Conservation (phyloP, 2,888 invertebrate genomes). For the Drosophila nr. perissopoda region DNA sequence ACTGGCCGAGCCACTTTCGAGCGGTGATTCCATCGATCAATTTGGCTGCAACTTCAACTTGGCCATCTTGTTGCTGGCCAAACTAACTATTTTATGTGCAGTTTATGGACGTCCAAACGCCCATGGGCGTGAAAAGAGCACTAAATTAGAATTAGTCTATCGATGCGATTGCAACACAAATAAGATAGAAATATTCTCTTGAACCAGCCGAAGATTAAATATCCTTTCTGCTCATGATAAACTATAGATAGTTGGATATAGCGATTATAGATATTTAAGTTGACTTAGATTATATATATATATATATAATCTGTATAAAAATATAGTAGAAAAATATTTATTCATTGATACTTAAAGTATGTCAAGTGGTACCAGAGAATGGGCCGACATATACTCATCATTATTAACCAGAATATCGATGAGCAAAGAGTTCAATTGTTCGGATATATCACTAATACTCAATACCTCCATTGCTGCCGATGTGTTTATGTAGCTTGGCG, state of each 20-base stretch:
- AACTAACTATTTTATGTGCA: slow-evolving; percentile 53
- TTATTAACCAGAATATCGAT: slow-evolving; percentile 42
- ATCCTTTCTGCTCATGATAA: neutral
- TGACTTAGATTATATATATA: neutral
- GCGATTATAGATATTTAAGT: neutral
- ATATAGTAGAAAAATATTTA: neutral
- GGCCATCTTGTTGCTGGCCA: slow-evolving; percentile 39
- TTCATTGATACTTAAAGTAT: neutral
- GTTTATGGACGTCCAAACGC: slow-evolving; percentile 61
- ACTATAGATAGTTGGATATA: neutral
- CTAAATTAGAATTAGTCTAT: slow-evolving; percentile 60
- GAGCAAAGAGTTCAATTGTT: slow-evolving; percentile 45
- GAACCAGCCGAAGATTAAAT: neutral
- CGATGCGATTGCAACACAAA: slow-evolving; percentile 11
- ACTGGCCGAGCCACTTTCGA: slow-evolving; percentile 54
- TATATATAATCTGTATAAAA: neutral
- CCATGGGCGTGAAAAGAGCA: slow-evolving; percentile 48
- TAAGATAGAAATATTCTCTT: neutral
- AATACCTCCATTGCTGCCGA: slow-evolving; percentile 57
- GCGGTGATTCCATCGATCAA: slow-evolving; percentile 70
- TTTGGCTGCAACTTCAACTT: slow-evolving; percentile 14
- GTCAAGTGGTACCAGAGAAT: neutral
- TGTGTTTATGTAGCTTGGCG: slow-evolving; percentile 20
- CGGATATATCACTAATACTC: slow-evolving; percentile 18
- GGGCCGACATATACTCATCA: slow-evolving; percentile 1